Base-by-base conservation (phyloP, 2,797 vertebrate species). In the Aselliscus stoliczkanus region DNA sequence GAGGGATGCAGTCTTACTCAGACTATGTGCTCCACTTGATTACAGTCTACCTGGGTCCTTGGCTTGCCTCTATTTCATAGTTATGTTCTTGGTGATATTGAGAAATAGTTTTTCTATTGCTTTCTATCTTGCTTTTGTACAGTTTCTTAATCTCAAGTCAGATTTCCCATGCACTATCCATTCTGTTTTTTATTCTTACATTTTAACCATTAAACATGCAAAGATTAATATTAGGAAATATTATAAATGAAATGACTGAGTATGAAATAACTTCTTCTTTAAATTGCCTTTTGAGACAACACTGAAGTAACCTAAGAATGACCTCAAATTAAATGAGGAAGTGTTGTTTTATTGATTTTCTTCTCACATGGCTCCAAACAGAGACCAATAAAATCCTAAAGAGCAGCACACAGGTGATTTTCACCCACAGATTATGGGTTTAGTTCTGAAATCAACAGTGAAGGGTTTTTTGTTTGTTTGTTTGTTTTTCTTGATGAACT, bases 371-470 rank as follows among this genome's bases (percentile, higher is more conserved):
- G 11, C 44, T 73, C 56, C 29, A 94, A 37, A 7, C 23, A 76
- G 87, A 95, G 17, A 94, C 34, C 25, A 94, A 94, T 81, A 96
- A 77, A 93, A 91, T 70, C 4, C n/a, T 76, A 42, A 75, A 91
- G n/a, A 94, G 52, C n/a, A 79, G 20, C 72, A 75, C 39, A 95
- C 5, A 92, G 52, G 93, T 97, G 18, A 92, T 87, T 93, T 97
- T 75, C 37, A 64, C 31, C 50, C 31, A 56, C 21, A 83, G 52
- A 65, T 72, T 89, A 79, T 56, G 31, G 25, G 17, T 75, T 96
- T 87, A 34, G 8, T 88, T 92, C 39, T 86, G 56, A 97, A 96
- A 93, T 72, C 93, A 95, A 96, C 17, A 87, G n/a, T 62, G 47
- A 80, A 95, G 25, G 8, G 75, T 2, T 81, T 77, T 69, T 84